Base-by-base conservation (phyloP, 2,888 invertebrate genomes). In the Encarsia formosa region DNA sequence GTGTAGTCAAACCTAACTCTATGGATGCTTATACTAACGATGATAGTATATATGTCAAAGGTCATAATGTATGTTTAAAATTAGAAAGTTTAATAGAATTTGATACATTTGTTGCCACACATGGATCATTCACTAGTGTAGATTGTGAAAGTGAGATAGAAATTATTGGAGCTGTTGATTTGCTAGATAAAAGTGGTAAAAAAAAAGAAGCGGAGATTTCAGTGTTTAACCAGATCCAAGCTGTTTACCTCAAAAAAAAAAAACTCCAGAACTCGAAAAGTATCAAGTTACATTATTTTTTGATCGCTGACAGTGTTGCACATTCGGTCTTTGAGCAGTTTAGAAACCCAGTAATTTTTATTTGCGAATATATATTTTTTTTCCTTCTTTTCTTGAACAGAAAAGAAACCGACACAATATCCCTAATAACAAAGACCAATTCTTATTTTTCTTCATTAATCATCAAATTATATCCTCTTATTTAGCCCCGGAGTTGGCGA, bases 291-390 rank as follows among this genome's bases (percentile, higher is more conserved):
- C 77, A 94, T 95, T 75, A 86, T 96, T 62, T 90, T 94, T 4
- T 94, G 96, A 73, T 76, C 97, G 91, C 94, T 15, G 95, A 96
- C 70, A 90, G 96, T 15, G 91, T 97, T 34, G 94, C 95, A n/a
- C 87, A 94, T 74, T 94, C n/a, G n/a, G n/a, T n/a, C n/a, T n/a
- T n/a, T n/a, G n/a, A n/a, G n/a, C n/a, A n/a, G n/a, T n/a, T n/a
- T n/a, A n/a, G n/a, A n/a, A n/a, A n/a, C n/a, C n/a, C n/a, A n/a
- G n/a, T n/a, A n/a, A n/a, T n/a, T n/a, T n/a, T n/a, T n/a, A n/a
- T n/a, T n/a, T n/a, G n/a, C n/a, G n/a, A n/a, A n/a, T n/a, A n/a
- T n/a, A n/a, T n/a, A n/a, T n/a, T n/a, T n/a, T n/a, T n/a, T n/a
- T n/a, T n/a, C n/a, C n/a, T n/a, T n/a, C n/a, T n/a, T n/a, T n/a